These are phyloP conservation scores for Plebejus anna DNA, from an alignment of 2,888 invertebrate species.

Conservation along the genomic window DNA sequence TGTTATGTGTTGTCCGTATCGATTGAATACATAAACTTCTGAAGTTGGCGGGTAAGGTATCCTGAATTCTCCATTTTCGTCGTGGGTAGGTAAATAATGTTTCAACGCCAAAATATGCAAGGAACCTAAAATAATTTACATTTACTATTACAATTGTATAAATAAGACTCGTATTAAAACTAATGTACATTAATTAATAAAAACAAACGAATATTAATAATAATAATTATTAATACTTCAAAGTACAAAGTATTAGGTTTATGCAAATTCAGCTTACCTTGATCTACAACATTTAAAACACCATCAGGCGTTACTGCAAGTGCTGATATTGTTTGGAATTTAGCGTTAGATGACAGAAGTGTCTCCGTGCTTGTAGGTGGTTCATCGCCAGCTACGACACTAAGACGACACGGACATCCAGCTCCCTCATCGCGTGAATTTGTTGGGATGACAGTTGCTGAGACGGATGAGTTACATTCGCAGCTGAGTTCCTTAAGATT, in stretches of 20 bases:
- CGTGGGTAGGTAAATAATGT: conserved; percentile 92
- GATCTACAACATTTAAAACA: conserved; percentile 97
- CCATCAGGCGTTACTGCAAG: conserved; percentile 97
- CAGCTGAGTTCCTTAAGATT: conserved; percentile 77
- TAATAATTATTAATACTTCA: not conserved
- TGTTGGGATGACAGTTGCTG: conserved; percentile 73
- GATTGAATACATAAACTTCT: conserved; percentile 95
- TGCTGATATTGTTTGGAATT: conserved; percentile 93
- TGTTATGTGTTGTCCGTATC: conserved; percentile 97
- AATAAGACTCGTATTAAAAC: not conserved
- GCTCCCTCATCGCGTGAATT: conserved; percentile 65
- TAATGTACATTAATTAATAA: not conserved
- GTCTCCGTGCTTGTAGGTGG: conserved; percentile 90
- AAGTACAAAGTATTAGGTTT: no score
- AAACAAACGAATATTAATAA: not conserved
- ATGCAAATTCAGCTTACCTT: conserved; percentile 74
- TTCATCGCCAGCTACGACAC: conserved; percentile 80
- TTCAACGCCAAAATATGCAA: conserved; percentile 91
- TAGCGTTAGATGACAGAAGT: conserved; percentile 92
- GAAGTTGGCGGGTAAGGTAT: conserved; percentile 96
- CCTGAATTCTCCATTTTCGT: conserved; percentile 94
- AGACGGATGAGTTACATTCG: conserved; percentile 79
- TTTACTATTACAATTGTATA: conserved; percentile 3
- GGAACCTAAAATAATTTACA: conserved; percentile 76
- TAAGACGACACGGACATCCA: conserved; percentile 72